Evolutionary conservation across 2,888 invertebrate species (phyloP).

Genomic region (Chaitophorus viminalis): DNA sequence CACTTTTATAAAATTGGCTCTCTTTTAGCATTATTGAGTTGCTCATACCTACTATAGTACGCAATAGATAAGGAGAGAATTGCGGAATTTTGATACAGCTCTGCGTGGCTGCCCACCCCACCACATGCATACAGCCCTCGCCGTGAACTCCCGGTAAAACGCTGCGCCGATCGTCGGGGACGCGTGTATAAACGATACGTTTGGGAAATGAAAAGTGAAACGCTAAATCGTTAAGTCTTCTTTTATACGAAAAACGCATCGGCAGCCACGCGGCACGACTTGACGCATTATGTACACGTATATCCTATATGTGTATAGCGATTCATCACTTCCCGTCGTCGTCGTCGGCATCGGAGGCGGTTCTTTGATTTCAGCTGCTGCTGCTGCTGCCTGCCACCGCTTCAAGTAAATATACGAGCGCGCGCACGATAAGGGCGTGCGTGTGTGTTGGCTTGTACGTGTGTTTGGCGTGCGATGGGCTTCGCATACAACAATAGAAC

Average conservation of each 20-base stretch:
- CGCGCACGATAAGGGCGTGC: neutral
- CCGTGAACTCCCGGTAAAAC: neutral
- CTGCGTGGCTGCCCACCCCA: neutral
- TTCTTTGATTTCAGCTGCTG: slow-evolving; percentile 31
- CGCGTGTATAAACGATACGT: slow-evolving; percentile 43
- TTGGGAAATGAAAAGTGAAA: slow-evolving; percentile 34
- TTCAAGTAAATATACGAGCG: neutral
- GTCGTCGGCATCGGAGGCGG: slow-evolving; percentile 15
- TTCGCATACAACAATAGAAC: neutral
- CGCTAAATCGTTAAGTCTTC: slow-evolving; percentile 38
- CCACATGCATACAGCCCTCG: neutral
- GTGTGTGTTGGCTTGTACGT: neutral
- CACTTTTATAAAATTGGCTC: no score
- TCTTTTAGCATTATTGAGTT: no score
- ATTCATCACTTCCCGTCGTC: slow-evolving; percentile 28
- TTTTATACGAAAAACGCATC: slow-evolving; percentile 25
- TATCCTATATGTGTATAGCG: neutral
- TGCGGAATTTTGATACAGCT: neutral
- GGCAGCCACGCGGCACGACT: neutral
- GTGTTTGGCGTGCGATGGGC: slow-evolving; percentile 23
- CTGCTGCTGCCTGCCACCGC: neutral
- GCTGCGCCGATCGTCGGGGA: neutral
- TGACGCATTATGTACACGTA: neutral
- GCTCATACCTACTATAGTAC: no score
- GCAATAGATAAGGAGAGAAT: no score